phyloP scores from a whole-genome alignment of 2,888 invertebrate species.

The Zhengitettix transpicula region DNA sequence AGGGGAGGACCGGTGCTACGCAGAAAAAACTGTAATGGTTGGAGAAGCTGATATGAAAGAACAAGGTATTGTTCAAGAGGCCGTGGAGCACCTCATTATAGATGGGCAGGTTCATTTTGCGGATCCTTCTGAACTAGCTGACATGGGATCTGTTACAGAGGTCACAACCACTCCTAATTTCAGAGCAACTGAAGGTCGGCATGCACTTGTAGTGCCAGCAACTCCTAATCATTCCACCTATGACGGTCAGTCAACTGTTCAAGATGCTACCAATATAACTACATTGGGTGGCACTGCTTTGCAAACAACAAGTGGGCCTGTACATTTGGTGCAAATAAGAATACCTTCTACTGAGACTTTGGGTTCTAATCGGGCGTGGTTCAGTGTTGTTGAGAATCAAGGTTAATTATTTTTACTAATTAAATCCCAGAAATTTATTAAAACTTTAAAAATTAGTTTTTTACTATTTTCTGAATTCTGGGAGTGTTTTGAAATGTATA shows the following conservation, averaged over 20 bases:
- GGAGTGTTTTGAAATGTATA: no score
- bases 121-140: conserved; percentile 15
- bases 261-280: conserved; percentile 4
- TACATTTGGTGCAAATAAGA: conserved; percentile 21
- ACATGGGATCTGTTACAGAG: conserved; percentile 13
- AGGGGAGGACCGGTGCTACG: conserved; percentile 19
- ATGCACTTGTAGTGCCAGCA: conserved; percentile 15
- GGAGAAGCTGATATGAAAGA: conserved; percentile 12
- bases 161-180: conserved; percentile 8
- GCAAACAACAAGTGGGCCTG: conserved; percentile 17
- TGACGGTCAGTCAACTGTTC: conserved; percentile 7
- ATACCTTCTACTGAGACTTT: conserved; percentile 17
- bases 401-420: no score
- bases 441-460: no score
- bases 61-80: conserved; percentile 15
- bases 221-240: conserved; percentile 10
- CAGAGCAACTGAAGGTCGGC: conserved; percentile 12
- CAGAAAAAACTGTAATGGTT: conserved; percentile 7
- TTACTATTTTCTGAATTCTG: no score
- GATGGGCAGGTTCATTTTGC: conserved; percentile 20
- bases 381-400: conserved; percentile 15
- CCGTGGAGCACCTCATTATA: conserved; percentile 18
- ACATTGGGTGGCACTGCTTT: conserved; percentile 6
- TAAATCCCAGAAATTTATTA: no score
- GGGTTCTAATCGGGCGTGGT: conserved; percentile 15